Conservation (phyloP, 2,888 invertebrate genomes). For the Herminia tarsipennalis region DNA sequence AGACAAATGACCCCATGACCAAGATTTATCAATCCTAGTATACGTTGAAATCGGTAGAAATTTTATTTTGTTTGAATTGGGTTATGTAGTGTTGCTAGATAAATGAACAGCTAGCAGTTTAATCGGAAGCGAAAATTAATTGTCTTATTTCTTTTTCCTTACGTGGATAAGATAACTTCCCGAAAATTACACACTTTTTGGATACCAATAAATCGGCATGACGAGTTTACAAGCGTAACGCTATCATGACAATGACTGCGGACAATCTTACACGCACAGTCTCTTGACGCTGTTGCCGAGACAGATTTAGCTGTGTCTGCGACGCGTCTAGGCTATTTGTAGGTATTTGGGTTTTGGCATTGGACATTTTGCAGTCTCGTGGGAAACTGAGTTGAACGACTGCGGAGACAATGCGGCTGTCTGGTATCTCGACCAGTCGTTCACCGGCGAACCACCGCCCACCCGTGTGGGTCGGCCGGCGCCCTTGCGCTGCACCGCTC, state of each 20-base stretch:
- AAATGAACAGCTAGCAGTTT: too few relatives aligned
- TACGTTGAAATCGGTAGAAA: too few relatives aligned
- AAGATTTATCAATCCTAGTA: slow-evolving; percentile 20
- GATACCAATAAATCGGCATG: slow-evolving; percentile 42
- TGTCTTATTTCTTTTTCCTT: slow-evolving; percentile 1
- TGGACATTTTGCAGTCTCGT: slow-evolving; percentile 80
- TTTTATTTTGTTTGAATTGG: too few relatives aligned
- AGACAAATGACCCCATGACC: slow-evolving; percentile 8
- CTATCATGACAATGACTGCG: slow-evolving; percentile 53
- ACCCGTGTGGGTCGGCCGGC: slow-evolving; percentile 49
- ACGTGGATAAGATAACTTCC: slow-evolving; percentile 19
- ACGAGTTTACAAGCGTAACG: slow-evolving; percentile 49
- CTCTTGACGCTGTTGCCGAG: slow-evolving; percentile 66
- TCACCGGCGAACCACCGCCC: slow-evolving; percentile 67
- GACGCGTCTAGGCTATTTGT: slow-evolving; percentile 83
- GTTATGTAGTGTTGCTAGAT: too few relatives aligned
- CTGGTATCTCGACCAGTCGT: slow-evolving; percentile 71
- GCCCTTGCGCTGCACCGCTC: slow-evolving; percentile 8
- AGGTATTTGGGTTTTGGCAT: slow-evolving; percentile 82
- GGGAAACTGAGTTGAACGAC: slow-evolving; percentile 86
- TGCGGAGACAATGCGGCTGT: slow-evolving; percentile 81
- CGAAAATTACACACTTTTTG: slow-evolving; percentile 34
- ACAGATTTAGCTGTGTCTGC: slow-evolving; percentile 82
- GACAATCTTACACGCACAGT: slow-evolving; percentile 54
- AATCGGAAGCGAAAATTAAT: too few relatives aligned